Evolutionary conservation across 2,888 invertebrate genomes (phyloP).

Genomic region (Spodoptera exigua): DNA sequence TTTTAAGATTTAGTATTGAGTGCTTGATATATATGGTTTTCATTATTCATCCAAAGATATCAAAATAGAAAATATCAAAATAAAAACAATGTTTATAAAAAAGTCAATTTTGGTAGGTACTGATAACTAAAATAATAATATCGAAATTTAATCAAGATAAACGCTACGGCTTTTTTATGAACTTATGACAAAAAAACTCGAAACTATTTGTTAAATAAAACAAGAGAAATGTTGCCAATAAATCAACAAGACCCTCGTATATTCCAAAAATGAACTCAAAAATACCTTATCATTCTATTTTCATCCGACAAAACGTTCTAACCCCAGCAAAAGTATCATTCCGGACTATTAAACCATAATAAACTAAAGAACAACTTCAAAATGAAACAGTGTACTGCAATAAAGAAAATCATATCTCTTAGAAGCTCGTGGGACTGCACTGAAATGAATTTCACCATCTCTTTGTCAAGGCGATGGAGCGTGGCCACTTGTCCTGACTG

Average conservation of each 20-base stretch:
- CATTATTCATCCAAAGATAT: too few species aligned
- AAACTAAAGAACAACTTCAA: slow-evolving; percentile 58
- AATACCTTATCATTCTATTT: slow-evolving; percentile 10
- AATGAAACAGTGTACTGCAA: slow-evolving; percentile 59
- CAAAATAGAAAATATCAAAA: too few species aligned
- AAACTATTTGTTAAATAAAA: too few species aligned
- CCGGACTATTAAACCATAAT: slow-evolving; percentile 58
- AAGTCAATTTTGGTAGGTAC: too few species aligned
- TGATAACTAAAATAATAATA: too few species aligned
- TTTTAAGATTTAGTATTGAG: too few species aligned
- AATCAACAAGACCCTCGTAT: not conserved
- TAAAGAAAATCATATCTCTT: slow-evolving; percentile 65
- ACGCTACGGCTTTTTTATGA: too few species aligned
- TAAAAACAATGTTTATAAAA: too few species aligned
- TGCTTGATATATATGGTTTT: too few species aligned
- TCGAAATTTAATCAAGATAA: too few species aligned
- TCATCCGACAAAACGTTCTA: slow-evolving; percentile 30
- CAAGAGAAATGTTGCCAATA: too few species aligned
- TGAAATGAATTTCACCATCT: slow-evolving; percentile 60
- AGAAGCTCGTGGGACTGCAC: slow-evolving; percentile 49
- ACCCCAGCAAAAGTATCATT: slow-evolving; percentile 50
- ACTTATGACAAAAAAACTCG: too few species aligned
- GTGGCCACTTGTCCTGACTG: slow-evolving; percentile 61
- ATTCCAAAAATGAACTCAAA: slow-evolving; percentile 1
- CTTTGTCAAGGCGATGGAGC: slow-evolving; percentile 57